Conservation (phyloP, 1,140 invertebrate species). For the Asobara japonica region DNA sequence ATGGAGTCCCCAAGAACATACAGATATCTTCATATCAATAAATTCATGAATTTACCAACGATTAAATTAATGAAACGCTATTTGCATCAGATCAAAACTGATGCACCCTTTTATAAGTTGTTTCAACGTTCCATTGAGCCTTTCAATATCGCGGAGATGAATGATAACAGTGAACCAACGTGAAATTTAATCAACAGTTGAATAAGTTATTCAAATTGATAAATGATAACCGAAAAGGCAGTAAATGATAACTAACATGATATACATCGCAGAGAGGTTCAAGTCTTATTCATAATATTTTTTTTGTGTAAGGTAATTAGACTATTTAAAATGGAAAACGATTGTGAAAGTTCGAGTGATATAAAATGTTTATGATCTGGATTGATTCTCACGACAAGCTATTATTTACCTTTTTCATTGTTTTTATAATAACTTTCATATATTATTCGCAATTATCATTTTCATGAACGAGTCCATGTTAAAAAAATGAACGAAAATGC, state of each 20-base stretch:
- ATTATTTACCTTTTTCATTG: background rate
- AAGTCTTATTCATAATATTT: slow-evolving; percentile 19
- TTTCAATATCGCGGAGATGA: slow-evolving; percentile 40
- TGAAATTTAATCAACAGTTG: slow-evolving; percentile 32
- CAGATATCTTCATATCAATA: slow-evolving; percentile 47
- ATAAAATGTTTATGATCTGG: background rate
- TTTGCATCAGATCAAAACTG: slow-evolving; percentile 49
- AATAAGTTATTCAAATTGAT: slow-evolving; percentile 17
- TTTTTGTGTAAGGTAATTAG: background rate
- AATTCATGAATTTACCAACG: slow-evolving; percentile 49
- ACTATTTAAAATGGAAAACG: background rate
- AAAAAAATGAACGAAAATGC: too few relatives aligned
- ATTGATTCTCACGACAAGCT: background rate
- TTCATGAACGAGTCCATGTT: background rate
- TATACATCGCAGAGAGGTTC: slow-evolving; percentile 33
- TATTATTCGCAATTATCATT: background rate
- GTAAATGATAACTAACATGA: background rate
- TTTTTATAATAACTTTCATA: too few relatives aligned
- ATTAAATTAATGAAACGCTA: slow-evolving; percentile 48
- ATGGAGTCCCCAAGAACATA: slow-evolving; percentile 53
- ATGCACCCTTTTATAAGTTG: slow-evolving; percentile 48
- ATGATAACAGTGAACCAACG: slow-evolving; percentile 35
- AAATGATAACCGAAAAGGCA: background rate
- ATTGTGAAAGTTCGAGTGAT: background rate
- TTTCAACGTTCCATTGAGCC: slow-evolving; percentile 50